Conservation (phyloP, 1,140 invertebrate species). For the Lordiphosa collinella region DNA sequence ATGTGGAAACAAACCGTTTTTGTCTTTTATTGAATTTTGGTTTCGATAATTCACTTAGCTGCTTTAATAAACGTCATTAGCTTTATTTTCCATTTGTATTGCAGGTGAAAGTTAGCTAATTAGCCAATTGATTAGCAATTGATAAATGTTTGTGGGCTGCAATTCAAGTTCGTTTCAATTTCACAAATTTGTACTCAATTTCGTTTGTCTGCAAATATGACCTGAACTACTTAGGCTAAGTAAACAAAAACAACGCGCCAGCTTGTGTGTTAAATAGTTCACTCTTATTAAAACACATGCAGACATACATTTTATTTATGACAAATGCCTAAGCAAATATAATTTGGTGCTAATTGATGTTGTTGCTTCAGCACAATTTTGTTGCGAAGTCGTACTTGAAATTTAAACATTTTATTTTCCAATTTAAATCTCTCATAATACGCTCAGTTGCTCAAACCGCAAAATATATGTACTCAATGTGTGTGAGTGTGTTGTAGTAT, state of each 20-base stretch:
- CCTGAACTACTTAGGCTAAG: constrained; percentile 5
- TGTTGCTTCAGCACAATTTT: no score
- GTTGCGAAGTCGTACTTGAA: no score
- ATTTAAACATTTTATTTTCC: no score
- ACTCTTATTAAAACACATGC: constrained; percentile 40
- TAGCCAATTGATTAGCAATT: constrained; percentile 14
- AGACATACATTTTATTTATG: constrained; percentile 16
- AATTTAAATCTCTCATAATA: no score
- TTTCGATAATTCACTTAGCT: constrained; percentile 31
- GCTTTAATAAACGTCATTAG: constrained; percentile 38
- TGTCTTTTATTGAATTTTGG: constrained; percentile 37
- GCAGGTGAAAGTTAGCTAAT: constrained; percentile 28
- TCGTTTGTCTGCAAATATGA: no score
- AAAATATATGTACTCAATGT: background rate
- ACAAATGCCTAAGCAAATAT: background rate
- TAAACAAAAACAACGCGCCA: constrained; percentile 30
- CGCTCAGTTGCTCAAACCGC: background rate
- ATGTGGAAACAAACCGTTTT: constrained; percentile 42
- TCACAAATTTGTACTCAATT: background rate
- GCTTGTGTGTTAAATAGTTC: constrained; percentile 29
- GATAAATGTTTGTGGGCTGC: constrained; percentile 7
- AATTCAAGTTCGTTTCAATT: constrained; percentile 12
- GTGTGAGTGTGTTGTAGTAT: constrained; percentile 5
- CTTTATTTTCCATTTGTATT: constrained; percentile 3
- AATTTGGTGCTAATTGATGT: no score